These are phyloP conservation scores for Rostratula benghalensis DNA, from an alignment of 2,113 vertebrate genomes.

Conservation along the genomic window DNA sequence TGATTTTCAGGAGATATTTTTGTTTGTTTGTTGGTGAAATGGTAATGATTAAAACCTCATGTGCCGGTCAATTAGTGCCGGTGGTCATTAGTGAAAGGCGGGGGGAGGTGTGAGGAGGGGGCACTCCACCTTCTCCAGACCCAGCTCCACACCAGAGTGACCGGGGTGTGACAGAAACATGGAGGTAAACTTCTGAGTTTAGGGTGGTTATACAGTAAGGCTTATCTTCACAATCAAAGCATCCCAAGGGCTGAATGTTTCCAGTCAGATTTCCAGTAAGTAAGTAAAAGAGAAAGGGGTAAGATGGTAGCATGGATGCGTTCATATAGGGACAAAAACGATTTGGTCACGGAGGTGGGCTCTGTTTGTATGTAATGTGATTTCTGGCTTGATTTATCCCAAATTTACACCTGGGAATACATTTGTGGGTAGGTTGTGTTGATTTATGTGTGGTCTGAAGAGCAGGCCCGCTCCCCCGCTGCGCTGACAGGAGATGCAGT, in stretches of 20 bases:
- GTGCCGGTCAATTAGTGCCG: not conserved
- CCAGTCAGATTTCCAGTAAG: not conserved
- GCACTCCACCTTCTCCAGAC: not conserved
- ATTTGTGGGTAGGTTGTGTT: not conserved
- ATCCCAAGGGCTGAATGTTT: not conserved
- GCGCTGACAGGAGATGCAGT: not conserved
- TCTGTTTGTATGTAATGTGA: not conserved
- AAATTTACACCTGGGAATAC: not conserved
- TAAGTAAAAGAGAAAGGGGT: not conserved
- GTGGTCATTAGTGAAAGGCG: accelerated
- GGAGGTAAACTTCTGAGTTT: not conserved
- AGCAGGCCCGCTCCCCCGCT: not conserved
- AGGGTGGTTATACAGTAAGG: not conserved
- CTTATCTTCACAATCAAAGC: not conserved
- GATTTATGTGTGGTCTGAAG: not conserved
- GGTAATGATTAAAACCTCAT: not conserved
- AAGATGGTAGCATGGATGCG: not conserved
- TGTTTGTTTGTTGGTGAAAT: not conserved
- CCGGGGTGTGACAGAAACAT: not conserved
- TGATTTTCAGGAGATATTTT: not conserved
- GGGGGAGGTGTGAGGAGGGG: not conserved
- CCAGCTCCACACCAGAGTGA: not conserved
- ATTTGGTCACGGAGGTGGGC: accelerated
- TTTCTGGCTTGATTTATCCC: not conserved
- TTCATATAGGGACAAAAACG: not conserved